Base-by-base conservation (phyloP, 1,140 invertebrate genomes). In the Philaenus spumarius region DNA sequence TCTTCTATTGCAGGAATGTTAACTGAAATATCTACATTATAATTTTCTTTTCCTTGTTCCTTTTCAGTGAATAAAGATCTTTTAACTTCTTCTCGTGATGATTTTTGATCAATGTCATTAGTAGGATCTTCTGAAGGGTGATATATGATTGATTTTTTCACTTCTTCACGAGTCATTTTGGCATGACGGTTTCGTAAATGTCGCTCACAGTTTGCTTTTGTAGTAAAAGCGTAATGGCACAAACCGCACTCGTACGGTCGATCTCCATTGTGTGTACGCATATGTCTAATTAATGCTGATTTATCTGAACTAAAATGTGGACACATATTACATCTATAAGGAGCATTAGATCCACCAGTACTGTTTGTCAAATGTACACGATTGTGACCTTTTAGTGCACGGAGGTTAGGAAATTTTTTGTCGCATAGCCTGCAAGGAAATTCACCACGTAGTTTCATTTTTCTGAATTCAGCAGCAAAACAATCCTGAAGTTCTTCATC, bases 181-280 rank as follows among this genome's bases (percentile, higher is more conserved):
- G 86, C 83, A 68, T 98, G 95, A 1, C 91, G 77, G 77, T 97
- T 90, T 68, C 93, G 77, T 69, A 97, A 77, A 78, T 98, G 90
- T 1, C 90, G 73, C 71, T 93, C 90, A 67, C 90, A 93, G 65
- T 93, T 93, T 0, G 89, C 83, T 73, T 97, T 97, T 0, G 95
- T 98, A 1, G 95, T 97, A 72, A 97, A 98, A 1, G 93, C 92
- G 66, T 92, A 96, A 65, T 93, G 91, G 72, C 95, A 98, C 1
- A 96, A 80, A 1, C 85, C 82, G 68, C 95, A 97, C 68, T 96
- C 90, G 68, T 93, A 98, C 0, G 95, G 95, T 3, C 93, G 79
- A 66, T 97, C 93, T 0, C 94, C 94, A 68, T 95, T 97, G 73
- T 97, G 95, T 2, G 87, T 89, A 62, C 93, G 79, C 82, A 97